Base-by-base conservation (phyloP, 2,797 vertebrate genomes). In the Lateolabrax maculatus region DNA sequence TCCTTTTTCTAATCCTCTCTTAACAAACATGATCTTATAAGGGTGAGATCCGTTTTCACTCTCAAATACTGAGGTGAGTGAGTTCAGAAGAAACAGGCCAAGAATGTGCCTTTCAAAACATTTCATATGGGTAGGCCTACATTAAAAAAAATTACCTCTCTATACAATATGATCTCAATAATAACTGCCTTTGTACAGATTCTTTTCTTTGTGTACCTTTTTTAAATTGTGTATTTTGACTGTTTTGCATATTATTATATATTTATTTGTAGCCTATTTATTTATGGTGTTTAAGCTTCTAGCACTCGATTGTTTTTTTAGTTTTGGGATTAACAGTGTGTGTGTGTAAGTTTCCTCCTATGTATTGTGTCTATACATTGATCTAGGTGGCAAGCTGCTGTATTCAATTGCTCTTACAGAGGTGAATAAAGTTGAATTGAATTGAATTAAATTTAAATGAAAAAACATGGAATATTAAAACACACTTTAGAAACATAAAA, bases 1-100 rank as follows among this genome's bases (percentile, higher is more conserved):
- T 55, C 29, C 29, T 37, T 27, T 46, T 21, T 62, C n/a, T 37
- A 71, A 71, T 58, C 52, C n/a, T n/a, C 43, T 49, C 49, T 64
- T 62, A 41, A 18, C 15, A 27, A 10, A n/a, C 10, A 9, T 29
- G 11, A 25, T 18, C 34, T 49, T 43, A n/a, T 1, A 18, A 21
- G 49, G 29, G 48, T 48, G 39, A 55, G 7, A 53, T 13, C 36
- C 5, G 8, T 56, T 52, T 74, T 70, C 13, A 43, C 25, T 41
- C 27, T 51, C 11, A 10, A 51, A 70, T 16, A 9, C 51, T 23
- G 36, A 65, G 3, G 23, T 53, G 19, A 48, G 27, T 11, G 16
- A 39, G 46, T 15, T 76, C 53, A 56, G 66, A 43, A 29, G 13
- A 37, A 72, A 56, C 3, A 5, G 21, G 25, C 4, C 23, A n/a